Evolutionary conservation across 1,140 invertebrate genomes (phyloP), one percentile per base, ranked within the genome.

Genomic region (Harlomillsia oculata): DNA sequence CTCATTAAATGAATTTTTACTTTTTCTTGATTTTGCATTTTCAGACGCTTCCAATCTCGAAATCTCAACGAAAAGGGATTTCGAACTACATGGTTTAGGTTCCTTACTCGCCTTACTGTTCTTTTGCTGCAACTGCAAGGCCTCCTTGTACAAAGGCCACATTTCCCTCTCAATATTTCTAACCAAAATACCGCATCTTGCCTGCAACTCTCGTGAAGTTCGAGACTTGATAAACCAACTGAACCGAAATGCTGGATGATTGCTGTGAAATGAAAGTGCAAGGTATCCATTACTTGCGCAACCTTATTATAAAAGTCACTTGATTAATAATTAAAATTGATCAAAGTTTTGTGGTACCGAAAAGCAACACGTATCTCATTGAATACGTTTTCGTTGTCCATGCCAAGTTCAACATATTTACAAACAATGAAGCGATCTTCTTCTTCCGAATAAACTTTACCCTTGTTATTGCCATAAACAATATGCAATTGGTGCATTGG

Each of bases 141-240:
- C n/a, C n/a, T n/a, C n/a, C n/a, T n/a, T n/a, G n/a, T n/a, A n/a
- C n/a, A n/a, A n/a, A n/a, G n/a, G n/a, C n/a, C n/a, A n/a, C n/a
- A n/a, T 30, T 32, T 99, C 96, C 56, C 93, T 77, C 69, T 99
- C 96, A 51, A 99, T 98, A 18, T 99, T 74, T 0, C 93, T 97
- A 59, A 99, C 99, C 8, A 99, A 74, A 0, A 96, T 97, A 66
- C 98, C 98, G 70, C 96, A 99, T n/a, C 93, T 79, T 50, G 96
- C 77, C 70, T 99, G 96, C 5, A 99, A 71, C 71, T 99, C 96
- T 71, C 94, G 79, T 0, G 95, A 91, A 0, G 95, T 99, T 36
- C 97, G 78, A 0, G 93, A 97, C 70, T 98, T 98, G 59, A 99
- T 86, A 70, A 99, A 99, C 96, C 96, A 99, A 75, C 99, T 96